phyloP scores from a whole-genome alignment of 2,888 invertebrate species.

The Eristalis tenax region DNA sequence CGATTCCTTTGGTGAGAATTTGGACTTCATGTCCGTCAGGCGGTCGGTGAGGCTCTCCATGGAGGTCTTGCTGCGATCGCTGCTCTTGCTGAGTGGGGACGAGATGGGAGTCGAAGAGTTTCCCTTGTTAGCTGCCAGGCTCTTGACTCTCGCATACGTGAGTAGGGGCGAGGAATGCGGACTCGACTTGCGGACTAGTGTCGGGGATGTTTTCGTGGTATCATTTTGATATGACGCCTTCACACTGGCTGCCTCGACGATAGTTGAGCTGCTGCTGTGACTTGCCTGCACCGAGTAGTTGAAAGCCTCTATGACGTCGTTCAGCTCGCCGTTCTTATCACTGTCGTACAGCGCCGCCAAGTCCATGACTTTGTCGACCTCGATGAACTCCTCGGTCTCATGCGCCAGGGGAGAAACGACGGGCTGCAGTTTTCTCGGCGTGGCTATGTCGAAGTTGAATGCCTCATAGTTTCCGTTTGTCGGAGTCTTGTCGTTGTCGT shows the following conservation, averaged over 20 bases:
- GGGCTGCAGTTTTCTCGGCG: slow-evolving; percentile 21
- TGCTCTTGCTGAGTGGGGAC: slow-evolving; percentile 73
- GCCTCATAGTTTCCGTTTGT: slow-evolving; percentile 72
- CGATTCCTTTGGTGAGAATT: slow-evolving; percentile 76
- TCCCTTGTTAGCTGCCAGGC: slow-evolving; percentile 75
- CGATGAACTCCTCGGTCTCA: slow-evolving; percentile 54
- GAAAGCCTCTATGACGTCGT: slow-evolving; percentile 48
- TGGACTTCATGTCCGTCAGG: slow-evolving; percentile 78
- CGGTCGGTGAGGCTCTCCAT: slow-evolving; percentile 78
- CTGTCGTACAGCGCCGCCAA: slow-evolving; percentile 73
- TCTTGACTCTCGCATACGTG: slow-evolving; percentile 79
- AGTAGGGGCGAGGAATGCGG: slow-evolving; percentile 75
- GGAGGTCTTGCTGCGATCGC: slow-evolving; percentile 75
- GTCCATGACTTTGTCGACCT: slow-evolving; percentile 61
- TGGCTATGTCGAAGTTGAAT: slow-evolving; percentile 75
- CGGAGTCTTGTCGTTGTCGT: slow-evolving; percentile 70
- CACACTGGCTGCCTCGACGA: slow-evolving; percentile 75
- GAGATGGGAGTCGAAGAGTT: slow-evolving; percentile 76
- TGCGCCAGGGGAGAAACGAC: slow-evolving; percentile 39
- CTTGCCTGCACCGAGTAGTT: slow-evolving; percentile 58
- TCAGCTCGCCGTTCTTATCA: slow-evolving; percentile 74
- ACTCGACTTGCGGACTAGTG: slow-evolving; percentile 36
- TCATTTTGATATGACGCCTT: slow-evolving; percentile 69
- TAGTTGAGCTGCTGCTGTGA: slow-evolving; percentile 41
- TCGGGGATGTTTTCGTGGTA: slow-evolving; percentile 24